Evolutionary conservation across 2,888 invertebrate genomes (phyloP).

Genomic region (Aleiodes testaceus): DNA sequence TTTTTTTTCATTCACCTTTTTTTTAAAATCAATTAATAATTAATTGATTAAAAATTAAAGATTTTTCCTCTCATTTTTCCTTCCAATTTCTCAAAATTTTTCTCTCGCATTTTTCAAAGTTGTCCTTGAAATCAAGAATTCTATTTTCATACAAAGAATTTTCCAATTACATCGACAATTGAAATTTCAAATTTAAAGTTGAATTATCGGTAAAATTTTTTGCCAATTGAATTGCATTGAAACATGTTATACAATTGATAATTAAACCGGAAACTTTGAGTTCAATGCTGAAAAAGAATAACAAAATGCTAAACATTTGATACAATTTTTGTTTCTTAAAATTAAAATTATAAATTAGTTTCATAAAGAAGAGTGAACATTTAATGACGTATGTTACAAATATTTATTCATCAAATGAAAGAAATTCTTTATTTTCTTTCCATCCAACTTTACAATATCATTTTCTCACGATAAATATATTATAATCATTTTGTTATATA

Average conservation of each 20-base stretch:
- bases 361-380: neutral
- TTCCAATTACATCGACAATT: neutral
- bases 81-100: too few species aligned
- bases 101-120: too few species aligned
- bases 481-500: conserved; percentile 15
- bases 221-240: conserved; percentile 4
- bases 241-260: neutral
- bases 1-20: neutral
- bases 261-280: conserved; percentile 1
- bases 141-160: neutral
- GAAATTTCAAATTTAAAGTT: neutral
- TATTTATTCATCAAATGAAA: conserved; percentile 19
- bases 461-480: conserved; percentile 21
- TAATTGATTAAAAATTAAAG: neutral
- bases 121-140: too few species aligned
- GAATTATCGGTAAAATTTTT: neutral
- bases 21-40: neutral
- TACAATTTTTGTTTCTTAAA: too few species aligned
- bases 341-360: neutral
- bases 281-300: neutral
- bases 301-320: too few species aligned
- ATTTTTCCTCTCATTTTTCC: too few species aligned
- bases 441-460: neutral
- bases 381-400: conserved; percentile 20
- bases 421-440: too few species aligned